Base-by-base conservation (phyloP, 2,797 vertebrate genomes). In the Acipenser ruthenus region DNA sequence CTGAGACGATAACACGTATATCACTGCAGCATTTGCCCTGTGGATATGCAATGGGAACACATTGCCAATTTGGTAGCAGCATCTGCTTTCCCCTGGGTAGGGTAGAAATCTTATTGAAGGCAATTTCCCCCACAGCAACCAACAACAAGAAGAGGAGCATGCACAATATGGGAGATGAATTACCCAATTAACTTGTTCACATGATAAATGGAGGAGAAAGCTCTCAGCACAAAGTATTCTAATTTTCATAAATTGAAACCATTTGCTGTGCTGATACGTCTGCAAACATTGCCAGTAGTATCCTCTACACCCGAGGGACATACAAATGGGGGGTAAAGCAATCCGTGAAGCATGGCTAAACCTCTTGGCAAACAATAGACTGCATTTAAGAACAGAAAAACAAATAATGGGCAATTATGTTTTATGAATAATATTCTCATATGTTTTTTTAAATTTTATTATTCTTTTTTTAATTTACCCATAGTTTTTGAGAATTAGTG, bases 121-220 rank as follows among this genome's bases (percentile, higher is more conserved):
- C 67, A 68, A 71, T 71, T 71, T 71, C 66, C 66, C 69, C 70
- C 70, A 68, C 63, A 71, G 66, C 70, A 65, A 37, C 37, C 37
- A 37, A 37, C 37, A 37, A 71, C 66, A 67, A 51, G 62, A 60
- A 68, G 62, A 47, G 51, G 63, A 65, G 63, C 67, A 56, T 47
- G 50, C 62, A 49, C 62, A 68, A 68, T 64, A 13, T 37, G 63
- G 70, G 70, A 71, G 70, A 71, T 71, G 66, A 71, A 71, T 71
- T 68, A 71, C 70, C 70, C 70, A 71, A 71, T 71, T 71, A 71
- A 68, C 70, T 71, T 65, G 66, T 71, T 71, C 70, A 62, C 70
- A 68, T 71, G 70, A 71, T 68, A 71, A 68, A 71, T 71, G 70
- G 66, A 47, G 58, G 51, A 65, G 65, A 49, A 65, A 65, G 56